A percentile compares a stretch with the other conserved stretches of the same genome.
Evolutionary conservation across 1,140 invertebrate genomes (phyloP).

Genomic region (Drosophila pectinifera): DNA sequence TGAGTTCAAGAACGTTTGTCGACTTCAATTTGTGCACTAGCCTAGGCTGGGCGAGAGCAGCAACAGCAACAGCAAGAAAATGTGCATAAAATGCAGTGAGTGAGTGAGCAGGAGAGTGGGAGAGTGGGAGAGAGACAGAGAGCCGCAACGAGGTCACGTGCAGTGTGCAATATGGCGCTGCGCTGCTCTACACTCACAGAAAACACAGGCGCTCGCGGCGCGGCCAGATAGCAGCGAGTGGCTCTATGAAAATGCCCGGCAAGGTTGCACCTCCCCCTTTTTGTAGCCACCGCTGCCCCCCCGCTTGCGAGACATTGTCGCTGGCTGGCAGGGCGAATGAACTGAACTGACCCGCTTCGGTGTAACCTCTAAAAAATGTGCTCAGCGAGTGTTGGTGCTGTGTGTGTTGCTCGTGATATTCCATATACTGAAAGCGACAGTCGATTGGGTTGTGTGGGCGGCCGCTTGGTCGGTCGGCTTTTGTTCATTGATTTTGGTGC

Average conservation of each 20-base stretch:
- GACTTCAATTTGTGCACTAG: slow-evolving; percentile 76
- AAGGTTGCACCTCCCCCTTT: slow-evolving; percentile 45
- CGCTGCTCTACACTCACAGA: slow-evolving; percentile 56
- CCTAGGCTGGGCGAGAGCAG: slow-evolving; percentile 50
- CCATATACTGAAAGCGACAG: slow-evolving; percentile 11
- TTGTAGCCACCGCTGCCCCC: background rate
- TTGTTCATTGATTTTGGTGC: slow-evolving; percentile 14
- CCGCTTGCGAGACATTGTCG: slow-evolving; percentile 41
- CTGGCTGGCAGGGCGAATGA: slow-evolving; percentile 71
- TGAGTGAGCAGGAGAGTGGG: background rate
- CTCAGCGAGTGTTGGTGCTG: slow-evolving; percentile 11
- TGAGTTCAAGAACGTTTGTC: slow-evolving; percentile 84
- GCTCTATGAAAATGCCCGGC: slow-evolving; percentile 58
- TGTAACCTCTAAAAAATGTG: slow-evolving; percentile 75
- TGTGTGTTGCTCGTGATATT: slow-evolving; percentile 26
- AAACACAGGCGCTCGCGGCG: slow-evolving; percentile 1
- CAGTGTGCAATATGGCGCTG: slow-evolving; percentile 73
- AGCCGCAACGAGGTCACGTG: slow-evolving; percentile 79
- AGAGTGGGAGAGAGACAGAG: slow-evolving; percentile 1
- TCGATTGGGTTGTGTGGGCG: slow-evolving; percentile 15
- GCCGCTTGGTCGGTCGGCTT: slow-evolving; percentile 1
- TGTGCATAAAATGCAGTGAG: slow-evolving; percentile 59
- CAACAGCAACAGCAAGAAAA: slow-evolving; percentile 42
- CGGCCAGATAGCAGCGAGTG: slow-evolving; percentile 27
- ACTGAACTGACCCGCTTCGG: slow-evolving; percentile 83